Evolutionary conservation across 2,113 vertebrate species (phyloP).

Genomic region (Gila orcuttii): DNA sequence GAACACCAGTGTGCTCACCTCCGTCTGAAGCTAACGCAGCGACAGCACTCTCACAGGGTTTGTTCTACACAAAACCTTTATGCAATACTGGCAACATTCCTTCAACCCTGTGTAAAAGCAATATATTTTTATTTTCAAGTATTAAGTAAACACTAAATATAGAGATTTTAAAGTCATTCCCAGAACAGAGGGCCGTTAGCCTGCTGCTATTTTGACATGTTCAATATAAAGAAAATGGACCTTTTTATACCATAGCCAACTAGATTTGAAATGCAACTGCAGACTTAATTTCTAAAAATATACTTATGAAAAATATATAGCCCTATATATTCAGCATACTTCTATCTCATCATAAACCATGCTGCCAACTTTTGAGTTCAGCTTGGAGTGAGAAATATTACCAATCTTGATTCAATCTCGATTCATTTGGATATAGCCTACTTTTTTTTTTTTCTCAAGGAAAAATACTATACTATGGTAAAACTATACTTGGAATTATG

Average conservation of each 20-base stretch:
- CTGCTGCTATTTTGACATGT: background rate
- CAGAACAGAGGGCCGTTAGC: background rate
- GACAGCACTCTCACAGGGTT: conserved; percentile 14
- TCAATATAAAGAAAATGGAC: background rate
- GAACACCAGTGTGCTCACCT: conserved; percentile 45
- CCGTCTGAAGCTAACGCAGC: conserved; percentile 25
- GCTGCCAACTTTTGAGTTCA: no score
- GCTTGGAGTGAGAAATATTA: no score
- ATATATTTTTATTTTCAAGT: background rate
- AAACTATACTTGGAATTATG: no score
- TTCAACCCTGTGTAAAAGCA: background rate
- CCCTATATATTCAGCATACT: background rate
- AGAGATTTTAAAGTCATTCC: background rate
- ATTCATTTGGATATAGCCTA: no score
- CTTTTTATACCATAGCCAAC: background rate
- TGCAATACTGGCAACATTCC: background rate
- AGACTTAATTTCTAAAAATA: background rate
- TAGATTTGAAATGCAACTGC: background rate
- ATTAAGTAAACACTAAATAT: background rate
- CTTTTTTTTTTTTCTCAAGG: no score
- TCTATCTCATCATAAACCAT: background rate
- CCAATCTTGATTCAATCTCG: no score
- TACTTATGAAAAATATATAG: no score
- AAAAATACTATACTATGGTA: no score
- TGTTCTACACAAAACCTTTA: background rate